Conservation (phyloP, 1,140 invertebrate genomes). For the Grapholita molesta region DNA sequence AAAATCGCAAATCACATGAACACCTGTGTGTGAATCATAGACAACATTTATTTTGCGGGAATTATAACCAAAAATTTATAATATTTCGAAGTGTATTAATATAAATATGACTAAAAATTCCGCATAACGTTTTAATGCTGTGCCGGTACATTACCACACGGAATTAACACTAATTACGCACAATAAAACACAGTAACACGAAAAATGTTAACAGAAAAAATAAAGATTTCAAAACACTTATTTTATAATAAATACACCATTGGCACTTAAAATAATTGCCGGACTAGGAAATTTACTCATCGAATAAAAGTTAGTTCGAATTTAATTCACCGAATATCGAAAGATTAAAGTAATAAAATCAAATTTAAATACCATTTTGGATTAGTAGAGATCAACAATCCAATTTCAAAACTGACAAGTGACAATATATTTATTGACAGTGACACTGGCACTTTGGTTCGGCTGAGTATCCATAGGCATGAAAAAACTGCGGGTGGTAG, state of each 20-base stretch:
- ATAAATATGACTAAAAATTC: neutral
- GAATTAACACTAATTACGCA: neutral
- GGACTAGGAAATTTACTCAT: slow-evolving; percentile 10
- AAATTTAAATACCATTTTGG: slow-evolving; percentile 69
- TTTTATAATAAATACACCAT: slow-evolving; percentile 30
- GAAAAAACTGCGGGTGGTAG: no score
- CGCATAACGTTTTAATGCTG: neutral
- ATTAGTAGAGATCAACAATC: slow-evolving; percentile 36
- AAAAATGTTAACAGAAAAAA: slow-evolving; percentile 22
- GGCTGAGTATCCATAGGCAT: neutral
- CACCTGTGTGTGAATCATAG: slow-evolving; percentile 19
- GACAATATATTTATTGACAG: no score
- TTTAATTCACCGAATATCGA: slow-evolving; percentile 28
- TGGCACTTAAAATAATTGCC: slow-evolving; percentile 31
- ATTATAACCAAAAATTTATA: neutral
- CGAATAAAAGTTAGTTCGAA: neutral
- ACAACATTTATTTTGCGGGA: slow-evolving; percentile 1
- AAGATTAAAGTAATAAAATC: slow-evolving; percentile 29
- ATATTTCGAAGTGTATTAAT: neutral
- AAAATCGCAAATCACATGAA: slow-evolving; percentile 8
- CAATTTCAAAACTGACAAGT: slow-evolving; percentile 34
- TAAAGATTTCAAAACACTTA: slow-evolving; percentile 27
- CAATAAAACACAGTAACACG: neutral
- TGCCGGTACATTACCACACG: neutral
- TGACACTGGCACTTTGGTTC: slow-evolving; percentile 16